Conservation (phyloP, 2,888 invertebrate species). For the Podabrus alpinus region DNA sequence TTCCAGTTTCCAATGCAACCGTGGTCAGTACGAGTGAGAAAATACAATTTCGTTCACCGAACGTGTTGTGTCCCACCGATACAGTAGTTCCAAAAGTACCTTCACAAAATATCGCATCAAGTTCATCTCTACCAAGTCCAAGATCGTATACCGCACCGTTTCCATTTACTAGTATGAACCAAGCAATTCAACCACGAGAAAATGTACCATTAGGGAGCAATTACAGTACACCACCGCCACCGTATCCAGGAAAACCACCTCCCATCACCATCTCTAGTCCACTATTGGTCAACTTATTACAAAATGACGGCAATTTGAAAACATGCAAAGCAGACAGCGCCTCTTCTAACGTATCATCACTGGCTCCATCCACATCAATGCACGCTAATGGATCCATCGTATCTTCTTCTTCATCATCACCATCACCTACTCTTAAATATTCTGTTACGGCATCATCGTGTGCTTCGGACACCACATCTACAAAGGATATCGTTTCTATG, state of each 20-base stretch:
- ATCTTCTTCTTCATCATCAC: constrained; percentile 4
- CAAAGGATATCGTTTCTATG: constrained; percentile 7
- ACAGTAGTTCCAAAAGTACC: constrained; percentile 55
- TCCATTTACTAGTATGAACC: constrained; percentile 91
- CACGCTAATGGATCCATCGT: constrained; percentile 10
- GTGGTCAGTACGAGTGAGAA: constrained; percentile 42
- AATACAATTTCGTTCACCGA: constrained; percentile 69
- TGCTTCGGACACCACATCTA: constrained; percentile 15
- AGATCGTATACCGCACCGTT: constrained; percentile 68
- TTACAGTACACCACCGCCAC: constrained; percentile 51
- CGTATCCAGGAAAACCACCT: constrained; percentile 55
- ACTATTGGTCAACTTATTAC: constrained; percentile 85
- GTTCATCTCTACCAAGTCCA: constrained; percentile 43
- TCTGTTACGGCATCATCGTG: constrained; percentile 11
- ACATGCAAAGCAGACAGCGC: constrained; percentile 17
- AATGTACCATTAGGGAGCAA: constrained; percentile 35
- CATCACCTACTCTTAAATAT: constrained; percentile 15
- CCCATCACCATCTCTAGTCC: constrained; percentile 83
- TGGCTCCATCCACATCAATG: neutral
- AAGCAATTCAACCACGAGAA: constrained; percentile 79
- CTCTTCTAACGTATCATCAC: constrained; percentile 3
- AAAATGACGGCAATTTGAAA: constrained; percentile 70
- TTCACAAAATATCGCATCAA: constrained; percentile 39
- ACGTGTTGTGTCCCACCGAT: constrained; percentile 86
- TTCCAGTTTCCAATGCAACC: constrained; percentile 37